These are phyloP conservation scores for Myripristis jacobus DNA, from an alignment of 2,797 vertebrate species.

Conservation along the genomic window DNA sequence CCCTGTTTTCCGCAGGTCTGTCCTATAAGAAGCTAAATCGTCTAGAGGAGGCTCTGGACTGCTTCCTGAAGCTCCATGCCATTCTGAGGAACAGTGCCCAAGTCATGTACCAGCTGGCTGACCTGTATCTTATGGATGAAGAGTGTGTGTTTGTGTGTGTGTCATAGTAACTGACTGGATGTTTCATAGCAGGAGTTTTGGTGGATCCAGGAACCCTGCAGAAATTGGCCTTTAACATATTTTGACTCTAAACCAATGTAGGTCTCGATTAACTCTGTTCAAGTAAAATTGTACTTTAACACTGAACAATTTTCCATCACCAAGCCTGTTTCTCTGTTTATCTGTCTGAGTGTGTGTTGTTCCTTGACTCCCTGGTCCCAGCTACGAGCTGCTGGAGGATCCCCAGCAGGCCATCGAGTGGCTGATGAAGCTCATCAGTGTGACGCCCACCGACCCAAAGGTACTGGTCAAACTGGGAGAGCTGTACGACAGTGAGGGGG, in stretches of 20 bases:
- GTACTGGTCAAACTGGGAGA: conserved; percentile 92
- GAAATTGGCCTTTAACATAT: background rate
- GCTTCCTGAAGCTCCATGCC: conserved; percentile 95
- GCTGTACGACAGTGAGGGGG: conserved; percentile 91
- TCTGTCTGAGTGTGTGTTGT: background rate
- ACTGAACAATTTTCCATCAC: too few relatives aligned
- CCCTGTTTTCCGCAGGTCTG: conserved; percentile 84
- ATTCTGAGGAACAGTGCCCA: conserved; percentile 93
- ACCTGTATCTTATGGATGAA: conserved; percentile 89
- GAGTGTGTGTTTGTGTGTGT: background rate
- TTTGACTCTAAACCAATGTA: background rate
- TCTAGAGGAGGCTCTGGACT: conserved; percentile 93
- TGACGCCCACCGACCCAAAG: conserved; percentile 91
- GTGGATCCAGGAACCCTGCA: background rate
- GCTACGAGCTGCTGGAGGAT: conserved; percentile 92
- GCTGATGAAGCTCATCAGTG: conserved; percentile 93
- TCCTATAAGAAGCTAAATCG: conserved; percentile 90
- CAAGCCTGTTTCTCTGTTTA: background rate
- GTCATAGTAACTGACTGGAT: background rate
- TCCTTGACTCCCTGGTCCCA: conserved; percentile 74
- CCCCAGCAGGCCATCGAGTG: conserved; percentile 93
- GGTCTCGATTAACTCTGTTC: too few relatives aligned
- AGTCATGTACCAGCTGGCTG: conserved; percentile 94
- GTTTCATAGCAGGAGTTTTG: too few relatives aligned
- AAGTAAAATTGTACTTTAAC: too few relatives aligned